Base-by-base conservation (phyloP, 2,888 invertebrate genomes). In the Hirtodrosophila confusa region DNA sequence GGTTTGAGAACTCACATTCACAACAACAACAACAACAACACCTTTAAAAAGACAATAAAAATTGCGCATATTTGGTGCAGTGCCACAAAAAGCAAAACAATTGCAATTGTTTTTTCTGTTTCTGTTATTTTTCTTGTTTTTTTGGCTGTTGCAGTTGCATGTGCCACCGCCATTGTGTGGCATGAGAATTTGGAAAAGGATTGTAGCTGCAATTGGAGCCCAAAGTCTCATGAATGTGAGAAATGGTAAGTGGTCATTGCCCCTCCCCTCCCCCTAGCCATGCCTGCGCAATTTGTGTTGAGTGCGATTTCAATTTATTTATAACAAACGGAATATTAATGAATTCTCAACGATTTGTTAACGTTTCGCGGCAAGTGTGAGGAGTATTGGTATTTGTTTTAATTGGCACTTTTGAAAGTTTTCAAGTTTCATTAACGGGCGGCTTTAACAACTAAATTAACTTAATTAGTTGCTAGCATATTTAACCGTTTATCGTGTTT, bases 21-120 rank as follows among this genome's bases (percentile, higher is more conserved):
- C 72, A 69, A 17, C 62, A 63, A 40, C 50, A 56, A 11, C 48
- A 53, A 45, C 24, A 27, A 56, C 37, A n/a, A 67, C 69, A 69
- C 55, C 56, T 58, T 51, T 58, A 8, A 45, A 41, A 24, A 72
- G 56, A 65, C 61, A 57, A 70, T 72, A 72, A 72, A 77, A 80
- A 66, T 69, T 62, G 80, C 68, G 79, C 54, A 72, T 80, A 79
- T 80, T 77, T 79, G 77, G 77, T 69, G 76, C 78, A 79, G 69
- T 31, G 17, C 45, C 47, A 55, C 17, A 41, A 36, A 39, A 17
- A 43, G 17, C 41, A 53, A 69, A 75, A 80, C 80, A 80, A 80
- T 80, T 78, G 75, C 82, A 73, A 80, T 80, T 80, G 82, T 80
- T 51, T 41, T 47, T 57, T 41, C 50, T 55, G 49, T 41, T 45